Base-by-base conservation (phyloP, 2,113 vertebrate genomes). In the Elachura formosa region DNA sequence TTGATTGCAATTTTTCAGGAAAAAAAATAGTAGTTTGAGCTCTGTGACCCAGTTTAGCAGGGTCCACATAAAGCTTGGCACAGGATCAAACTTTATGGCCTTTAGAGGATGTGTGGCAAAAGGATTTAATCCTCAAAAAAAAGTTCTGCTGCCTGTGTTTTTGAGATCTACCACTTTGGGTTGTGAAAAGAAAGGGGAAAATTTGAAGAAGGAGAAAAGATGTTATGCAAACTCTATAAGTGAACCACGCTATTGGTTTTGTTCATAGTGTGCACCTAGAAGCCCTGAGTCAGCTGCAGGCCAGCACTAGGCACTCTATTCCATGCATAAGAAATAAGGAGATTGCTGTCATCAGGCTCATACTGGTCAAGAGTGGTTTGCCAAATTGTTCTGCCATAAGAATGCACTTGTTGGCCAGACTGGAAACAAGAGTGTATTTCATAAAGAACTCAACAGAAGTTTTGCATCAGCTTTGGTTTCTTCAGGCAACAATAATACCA, bases 321-420 rank as follows among this genome's bases (percentile, higher is more conserved):
- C 71, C 75, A 77, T 68, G 88, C 31, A 29, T 76, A 88, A 94
- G 82, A 95, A 93, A 96, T 80, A 95, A 91, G 64, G 62, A 45
- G 56, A 34, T 72, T 86, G 78, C 59, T 94, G 85, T 96, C 79
- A 56, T 88, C 87, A 83, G 68, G 56, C 62, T 83, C 9, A 4
- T 80, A 49, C 20, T 36, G 76, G 43, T 61, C 2, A 25, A 34
- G 24, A 95, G 84, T 48, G 38, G 6, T 49, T 87, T 86, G 71
- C 80, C 72, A 96, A 77, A 87, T 71, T 74, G 56, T 63, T 97
- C 67, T 88, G n/a, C 64, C 51, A 25, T 73, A 87, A 73, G 85
- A 93, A 94, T 54, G 51, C 15, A 2, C 81, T 79, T 85, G 49
- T 69, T 93, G 81, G 71, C 58, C 75, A 80, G 46, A 46, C 40